Conservation (phyloP, 2,797 vertebrate genomes). For the Zenarchopterus dispar region DNA sequence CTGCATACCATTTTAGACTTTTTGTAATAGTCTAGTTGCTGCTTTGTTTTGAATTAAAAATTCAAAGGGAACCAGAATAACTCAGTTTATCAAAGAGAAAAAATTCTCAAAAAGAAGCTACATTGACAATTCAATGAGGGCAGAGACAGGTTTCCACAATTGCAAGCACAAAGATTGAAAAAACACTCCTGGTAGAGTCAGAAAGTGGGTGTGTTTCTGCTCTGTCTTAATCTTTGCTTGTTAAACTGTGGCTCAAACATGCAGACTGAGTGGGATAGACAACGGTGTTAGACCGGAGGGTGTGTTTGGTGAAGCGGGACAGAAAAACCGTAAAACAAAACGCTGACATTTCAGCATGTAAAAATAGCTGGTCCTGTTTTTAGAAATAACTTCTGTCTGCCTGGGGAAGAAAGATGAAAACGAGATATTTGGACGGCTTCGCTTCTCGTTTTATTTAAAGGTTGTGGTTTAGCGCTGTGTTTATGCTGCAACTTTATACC, state of each 20-base stretch:
- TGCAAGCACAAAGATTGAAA: conserved; percentile 23
- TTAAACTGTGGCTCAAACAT: conserved; percentile 40
- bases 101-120: no score
- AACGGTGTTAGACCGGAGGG: conserved; percentile 28
- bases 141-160: conserved; percentile 27
- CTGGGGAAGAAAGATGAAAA: conserved; percentile 47
- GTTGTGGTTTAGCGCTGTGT: conserved; percentile 21
- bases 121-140: background rate
- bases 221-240: conserved; percentile 37
- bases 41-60: no score
- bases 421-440: conserved; percentile 17
- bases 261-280: conserved; percentile 25
- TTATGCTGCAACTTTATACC: conserved; percentile 21
- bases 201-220: conserved; percentile 44
- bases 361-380: conserved; percentile 60
- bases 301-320: conserved; percentile 28
- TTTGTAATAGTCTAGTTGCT: no score
- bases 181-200: conserved; percentile 29
- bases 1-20: no score
- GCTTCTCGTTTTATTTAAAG: conserved; percentile 39
- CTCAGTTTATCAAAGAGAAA: no score
- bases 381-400: conserved; percentile 62
- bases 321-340: conserved; percentile 50
- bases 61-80: no score
- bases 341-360: conserved; percentile 44